Conservation (phyloP, 2,113 vertebrate genomes). For the Acrocephalus arundinaceus region DNA sequence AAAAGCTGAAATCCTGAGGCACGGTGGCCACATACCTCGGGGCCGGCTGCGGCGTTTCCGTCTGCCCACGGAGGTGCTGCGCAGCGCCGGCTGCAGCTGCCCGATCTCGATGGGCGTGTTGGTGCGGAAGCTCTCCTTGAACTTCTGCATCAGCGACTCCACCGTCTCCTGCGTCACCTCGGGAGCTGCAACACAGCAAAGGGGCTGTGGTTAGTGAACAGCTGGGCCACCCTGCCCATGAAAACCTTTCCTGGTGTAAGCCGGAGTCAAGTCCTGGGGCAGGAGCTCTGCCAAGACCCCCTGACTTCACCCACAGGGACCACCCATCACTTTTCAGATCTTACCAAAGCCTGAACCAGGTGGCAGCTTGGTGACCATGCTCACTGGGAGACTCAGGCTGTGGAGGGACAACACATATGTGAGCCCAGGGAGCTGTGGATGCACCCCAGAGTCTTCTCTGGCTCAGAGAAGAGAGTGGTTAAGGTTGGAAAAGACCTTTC, state of each 20-base stretch:
- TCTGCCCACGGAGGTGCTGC: constrained; percentile 82
- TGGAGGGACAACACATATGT: neutral
- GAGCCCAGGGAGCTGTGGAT: neutral
- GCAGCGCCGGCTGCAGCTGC: constrained; percentile 87
- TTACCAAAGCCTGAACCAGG: neutral
- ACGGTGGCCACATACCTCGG: constrained; percentile 76
- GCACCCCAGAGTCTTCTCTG: neutral
- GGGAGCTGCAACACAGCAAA: constrained; percentile 71
- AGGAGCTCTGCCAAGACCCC: neutral
- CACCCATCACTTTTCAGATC: neutral
- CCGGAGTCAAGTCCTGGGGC: fast-evolving
- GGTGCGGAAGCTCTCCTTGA: constrained; percentile 95
- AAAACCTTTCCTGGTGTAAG: fast-evolving
- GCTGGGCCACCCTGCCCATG: fast-evolving
- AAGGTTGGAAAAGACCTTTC: neutral
- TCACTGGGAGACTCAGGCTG: constrained; percentile 3
- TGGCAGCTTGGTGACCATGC: neutral
- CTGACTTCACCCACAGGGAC: fast-evolving
- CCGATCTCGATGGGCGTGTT: constrained; percentile 90
- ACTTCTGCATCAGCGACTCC: constrained; percentile 95
- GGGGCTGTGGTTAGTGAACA: constrained; percentile 30
- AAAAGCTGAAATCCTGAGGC: fast-evolving
- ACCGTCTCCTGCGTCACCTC: constrained; percentile 89
- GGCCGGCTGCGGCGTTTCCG: constrained; percentile 84
- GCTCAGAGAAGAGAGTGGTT: neutral